Evolutionary conservation across 1,140 invertebrate species (phyloP).

Genomic region (Pogonus chalceus): DNA sequence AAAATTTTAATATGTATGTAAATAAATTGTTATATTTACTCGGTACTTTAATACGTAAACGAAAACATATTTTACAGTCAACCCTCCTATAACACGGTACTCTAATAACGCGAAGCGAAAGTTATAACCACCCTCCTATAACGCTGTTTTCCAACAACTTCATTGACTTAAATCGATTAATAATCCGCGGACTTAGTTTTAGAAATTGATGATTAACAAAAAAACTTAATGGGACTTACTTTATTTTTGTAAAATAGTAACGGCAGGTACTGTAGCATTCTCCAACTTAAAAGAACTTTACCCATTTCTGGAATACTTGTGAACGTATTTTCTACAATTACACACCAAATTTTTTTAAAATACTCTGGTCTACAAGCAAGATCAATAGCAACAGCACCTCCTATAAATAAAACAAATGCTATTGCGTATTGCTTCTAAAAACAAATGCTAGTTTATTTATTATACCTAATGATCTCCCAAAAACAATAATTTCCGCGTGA

Average conservation of each 20-base stretch:
- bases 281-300: slow-evolving; percentile 58
- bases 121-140: too few relatives aligned
- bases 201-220: too few relatives aligned
- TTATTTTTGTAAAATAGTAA: slow-evolving; percentile 74
- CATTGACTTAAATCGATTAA: slow-evolving; percentile 3
- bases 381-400: slow-evolving; percentile 53
- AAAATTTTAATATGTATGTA: too few relatives aligned
- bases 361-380: slow-evolving; percentile 64
- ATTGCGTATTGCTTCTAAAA: slow-evolving; percentile 1
- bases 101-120: too few relatives aligned
- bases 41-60: too few relatives aligned
- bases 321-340: slow-evolving; percentile 92
- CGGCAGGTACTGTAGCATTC: slow-evolving; percentile 60
- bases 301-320: slow-evolving; percentile 91
- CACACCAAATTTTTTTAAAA: slow-evolving; percentile 64
- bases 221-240: slow-evolving; percentile 37
- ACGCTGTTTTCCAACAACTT: too few relatives aligned
- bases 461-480: slow-evolving; percentile 81
- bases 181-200: too few relatives aligned
- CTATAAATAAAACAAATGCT: slow-evolving; percentile 20
- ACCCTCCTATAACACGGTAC: too few relatives aligned
- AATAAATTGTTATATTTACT: too few relatives aligned
- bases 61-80: too few relatives aligned
- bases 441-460: background rate
- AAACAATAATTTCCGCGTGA: slow-evolving; percentile 76